Base-by-base conservation (phyloP, 2,797 vertebrate genomes). In the Leptoclinus maculatus region DNA sequence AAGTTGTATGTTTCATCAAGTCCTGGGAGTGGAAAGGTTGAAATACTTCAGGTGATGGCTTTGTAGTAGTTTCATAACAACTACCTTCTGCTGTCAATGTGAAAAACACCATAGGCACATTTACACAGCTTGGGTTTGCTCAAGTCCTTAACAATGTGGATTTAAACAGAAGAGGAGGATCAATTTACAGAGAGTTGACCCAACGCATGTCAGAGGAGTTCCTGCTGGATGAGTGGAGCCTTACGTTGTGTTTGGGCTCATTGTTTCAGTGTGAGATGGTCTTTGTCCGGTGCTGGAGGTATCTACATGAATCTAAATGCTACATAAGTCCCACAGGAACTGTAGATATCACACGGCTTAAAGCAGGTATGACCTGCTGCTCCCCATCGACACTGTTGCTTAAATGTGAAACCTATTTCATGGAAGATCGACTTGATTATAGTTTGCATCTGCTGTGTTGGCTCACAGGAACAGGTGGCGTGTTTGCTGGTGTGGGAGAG, bases 401-500 rank as follows among this genome's bases (percentile, higher is more conserved):
- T 1, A 47, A 7, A 64, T 65, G 23, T 58, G 17, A 51, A 74
- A 60, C 21, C 14, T 66, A 2, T 60, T 70, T 66, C 47, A 70
- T 29, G 23, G 38, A 56, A 66, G 32, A 63, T 63, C 58, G 63
- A 3, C 23, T 71, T 71, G 63, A 45, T 69, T 36, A 13, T 45
- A 63, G 62, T 36, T 66, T 66, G 12, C 13, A 5, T 51, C 66
- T 38, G 53, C 58, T 41, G 53, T 29, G 14, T 59, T 34, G 58
- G 10, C 36, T 69, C 43, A 21, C 57, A 63, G 41, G 70, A 71
- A 32, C 68, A 85, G 63, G 51, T 64, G 62, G 29, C 32, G 85
- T 60, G 51, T 51, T 53, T 38, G 66, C 27, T n/a, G 21, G 23
- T 56, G 45, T 36, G 27, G 47, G 25, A 66, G 49, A 57, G 47